phyloP scores from a whole-genome alignment of 2,888 invertebrate genomes.

The Limulus polyphemus region DNA sequence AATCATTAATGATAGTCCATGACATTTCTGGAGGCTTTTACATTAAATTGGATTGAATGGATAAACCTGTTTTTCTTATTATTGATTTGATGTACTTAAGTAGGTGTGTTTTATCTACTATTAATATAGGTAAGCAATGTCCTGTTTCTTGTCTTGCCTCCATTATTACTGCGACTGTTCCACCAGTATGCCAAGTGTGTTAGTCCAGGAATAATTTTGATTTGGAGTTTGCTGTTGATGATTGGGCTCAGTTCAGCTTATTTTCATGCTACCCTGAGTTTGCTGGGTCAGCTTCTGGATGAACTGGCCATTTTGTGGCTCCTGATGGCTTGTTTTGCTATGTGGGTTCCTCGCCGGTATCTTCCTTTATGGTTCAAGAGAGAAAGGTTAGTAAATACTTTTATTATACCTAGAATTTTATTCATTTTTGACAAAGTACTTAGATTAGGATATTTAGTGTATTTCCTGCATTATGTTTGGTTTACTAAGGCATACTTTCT shows the following conservation, averaged over 20 bases:
- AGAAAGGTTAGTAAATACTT: slow-evolving; percentile 23
- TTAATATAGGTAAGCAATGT: slow-evolving; percentile 56
- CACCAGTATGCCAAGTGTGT: slow-evolving; percentile 61
- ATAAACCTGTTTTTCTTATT: too few species aligned
- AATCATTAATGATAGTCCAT: too few species aligned
- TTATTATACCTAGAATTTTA: not conserved
- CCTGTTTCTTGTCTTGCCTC: slow-evolving; percentile 61
- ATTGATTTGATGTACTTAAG: too few species aligned
- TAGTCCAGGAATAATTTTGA: slow-evolving; percentile 61
- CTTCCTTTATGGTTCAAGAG: slow-evolving; percentile 27
- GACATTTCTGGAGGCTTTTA: too few species aligned
- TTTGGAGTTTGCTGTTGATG: slow-evolving; percentile 65
- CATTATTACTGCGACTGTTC: slow-evolving; percentile 61
- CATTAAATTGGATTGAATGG: too few species aligned
- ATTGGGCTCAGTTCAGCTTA: slow-evolving; percentile 69
- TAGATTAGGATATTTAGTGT: too few species aligned
- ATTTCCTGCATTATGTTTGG: too few species aligned
- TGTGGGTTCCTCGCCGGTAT: slow-evolving; percentile 43
- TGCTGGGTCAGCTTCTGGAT: slow-evolving; percentile 66
- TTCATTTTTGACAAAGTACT: not conserved
- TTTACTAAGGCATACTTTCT: not conserved
- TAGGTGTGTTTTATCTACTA: not conserved
- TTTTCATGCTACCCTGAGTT: slow-evolving; percentile 69
- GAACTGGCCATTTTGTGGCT: slow-evolving; percentile 72
- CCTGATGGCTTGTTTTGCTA: slow-evolving; percentile 59